Conservation (phyloP, 2,797 vertebrate species). For the Glyptemys insculpta region DNA sequence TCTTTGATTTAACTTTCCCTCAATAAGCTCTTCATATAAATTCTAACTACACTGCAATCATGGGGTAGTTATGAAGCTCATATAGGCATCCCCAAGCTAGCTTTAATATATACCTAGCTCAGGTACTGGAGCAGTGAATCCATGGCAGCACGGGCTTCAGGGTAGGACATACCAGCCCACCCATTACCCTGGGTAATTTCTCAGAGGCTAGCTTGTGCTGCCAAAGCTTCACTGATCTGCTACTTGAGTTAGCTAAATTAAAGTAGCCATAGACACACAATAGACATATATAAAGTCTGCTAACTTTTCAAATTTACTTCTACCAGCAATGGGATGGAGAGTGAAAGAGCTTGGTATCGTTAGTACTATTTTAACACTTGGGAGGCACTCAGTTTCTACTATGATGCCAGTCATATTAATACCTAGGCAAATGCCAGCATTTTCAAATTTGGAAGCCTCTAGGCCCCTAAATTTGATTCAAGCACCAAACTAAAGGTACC, state of each 20-base stretch:
- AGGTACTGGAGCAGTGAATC: not conserved
- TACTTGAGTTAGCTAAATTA: not conserved
- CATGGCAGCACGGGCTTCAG: not conserved
- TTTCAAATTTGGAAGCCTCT: not conserved
- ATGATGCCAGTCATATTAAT: not conserved
- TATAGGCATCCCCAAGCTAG: not conserved
- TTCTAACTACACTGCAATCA: not conserved
- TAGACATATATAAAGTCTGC: not conserved
- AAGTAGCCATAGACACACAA: not conserved
- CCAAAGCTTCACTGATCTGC: not conserved
- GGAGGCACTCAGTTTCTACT: not conserved
- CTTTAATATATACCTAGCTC: not conserved
- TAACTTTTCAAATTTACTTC: rapidly evolving
- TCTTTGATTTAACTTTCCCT: not conserved
- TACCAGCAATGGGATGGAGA: not conserved
- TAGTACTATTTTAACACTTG: not conserved
- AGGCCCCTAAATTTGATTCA: conserved; percentile 16
- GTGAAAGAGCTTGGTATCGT: not conserved
- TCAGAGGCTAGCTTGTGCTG: not conserved
- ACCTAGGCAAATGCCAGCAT: not conserved
- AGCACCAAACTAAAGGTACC: not conserved
- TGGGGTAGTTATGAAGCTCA: not conserved
- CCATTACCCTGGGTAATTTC: not conserved
- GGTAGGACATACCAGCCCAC: not conserved
- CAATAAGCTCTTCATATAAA: not conserved